These are phyloP conservation scores for Parelbella ahira DNA, from an alignment of 2,888 invertebrate genomes.

Conservation along the genomic window DNA sequence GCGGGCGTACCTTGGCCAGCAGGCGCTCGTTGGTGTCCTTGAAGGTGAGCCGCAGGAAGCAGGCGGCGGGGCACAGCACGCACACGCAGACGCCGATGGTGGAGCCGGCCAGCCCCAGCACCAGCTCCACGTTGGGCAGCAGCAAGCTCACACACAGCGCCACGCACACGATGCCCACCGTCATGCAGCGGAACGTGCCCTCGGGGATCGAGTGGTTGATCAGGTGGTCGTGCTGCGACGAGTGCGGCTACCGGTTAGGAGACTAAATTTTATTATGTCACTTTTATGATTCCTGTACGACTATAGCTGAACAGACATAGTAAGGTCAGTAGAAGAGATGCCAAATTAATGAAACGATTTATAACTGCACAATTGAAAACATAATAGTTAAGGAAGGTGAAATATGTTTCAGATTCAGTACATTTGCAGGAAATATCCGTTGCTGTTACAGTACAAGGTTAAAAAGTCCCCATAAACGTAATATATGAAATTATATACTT, in stretches of 20 bases:
- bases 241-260: constrained; percentile 83
- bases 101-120: constrained; percentile 95
- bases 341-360: no score
- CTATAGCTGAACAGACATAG: no score
- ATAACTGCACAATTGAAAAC: no score
- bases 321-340: no score
- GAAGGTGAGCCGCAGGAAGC: constrained; percentile 91
- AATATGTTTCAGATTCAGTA: no score
- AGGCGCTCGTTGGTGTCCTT: constrained; percentile 92
- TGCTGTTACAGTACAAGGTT: no score
- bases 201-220: constrained; percentile 89
- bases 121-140: constrained; percentile 96
- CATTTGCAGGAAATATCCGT: no score
- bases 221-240: constrained; percentile 82
- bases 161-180: constrained; percentile 86
- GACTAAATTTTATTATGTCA: no score
- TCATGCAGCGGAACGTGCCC: constrained; percentile 89
- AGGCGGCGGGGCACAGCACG: constrained; percentile 94
- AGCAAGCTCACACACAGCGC: constrained; percentile 90
- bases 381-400: no score
- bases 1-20: constrained; percentile 91
- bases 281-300: no score
- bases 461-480: no score
- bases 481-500: no score
- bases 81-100: constrained; percentile 97